Conservation (phyloP, 2,113 vertebrate species). For the Grallaria varia region DNA sequence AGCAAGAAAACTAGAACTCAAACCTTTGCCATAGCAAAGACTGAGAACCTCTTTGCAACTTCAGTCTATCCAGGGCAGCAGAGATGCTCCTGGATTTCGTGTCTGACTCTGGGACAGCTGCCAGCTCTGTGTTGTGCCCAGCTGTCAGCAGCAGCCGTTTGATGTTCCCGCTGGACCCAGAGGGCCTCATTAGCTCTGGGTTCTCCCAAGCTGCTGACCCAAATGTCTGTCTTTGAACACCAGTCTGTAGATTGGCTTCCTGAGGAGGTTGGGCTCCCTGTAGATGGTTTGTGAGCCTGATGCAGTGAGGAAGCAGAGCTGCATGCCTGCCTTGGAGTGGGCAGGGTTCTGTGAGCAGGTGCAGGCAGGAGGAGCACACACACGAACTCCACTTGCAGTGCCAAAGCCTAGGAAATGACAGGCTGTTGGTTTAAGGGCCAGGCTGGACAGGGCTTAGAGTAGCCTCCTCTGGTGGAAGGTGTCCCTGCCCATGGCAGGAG, state of each 20-base stretch:
- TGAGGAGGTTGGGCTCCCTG: background rate
- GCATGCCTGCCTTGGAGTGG: rapidly evolving
- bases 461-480: background rate
- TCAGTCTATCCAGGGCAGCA: background rate
- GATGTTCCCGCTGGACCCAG: background rate
- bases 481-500: background rate
- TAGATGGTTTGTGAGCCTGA: background rate
- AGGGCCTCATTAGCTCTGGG: rapidly evolving
- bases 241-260: background rate
- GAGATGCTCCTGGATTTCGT: background rate
- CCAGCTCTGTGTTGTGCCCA: background rate
- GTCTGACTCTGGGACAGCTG: background rate
- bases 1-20: background rate
- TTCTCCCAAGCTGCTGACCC: background rate
- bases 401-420: background rate
- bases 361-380: background rate
- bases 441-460: background rate
- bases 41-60: background rate
- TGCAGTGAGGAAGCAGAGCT: background rate
- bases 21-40: background rate
- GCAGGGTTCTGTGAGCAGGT: background rate
- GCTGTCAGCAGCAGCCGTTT: background rate
- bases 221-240: background rate
- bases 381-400: background rate
- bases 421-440: rapidly evolving